Conservation (phyloP, 1,140 invertebrate genomes). For the Leptoteleia sp. region DNA sequence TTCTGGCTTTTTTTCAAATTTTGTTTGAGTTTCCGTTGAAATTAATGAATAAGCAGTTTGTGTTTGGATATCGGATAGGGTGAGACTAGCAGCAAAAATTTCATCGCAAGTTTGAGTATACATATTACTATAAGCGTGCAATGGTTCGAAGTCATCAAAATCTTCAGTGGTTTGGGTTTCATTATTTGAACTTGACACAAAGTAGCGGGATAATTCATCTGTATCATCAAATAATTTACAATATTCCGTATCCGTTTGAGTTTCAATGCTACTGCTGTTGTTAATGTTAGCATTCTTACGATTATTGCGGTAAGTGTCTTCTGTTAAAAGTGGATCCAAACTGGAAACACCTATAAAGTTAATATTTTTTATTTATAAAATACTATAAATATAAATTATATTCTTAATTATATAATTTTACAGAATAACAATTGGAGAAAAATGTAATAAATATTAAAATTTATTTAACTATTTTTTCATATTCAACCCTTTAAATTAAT, state of each 20-base stretch:
- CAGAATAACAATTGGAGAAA: no score
- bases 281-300: slow-evolving; percentile 56
- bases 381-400: no score
- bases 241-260: slow-evolving; percentile 82
- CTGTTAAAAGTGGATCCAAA: slow-evolving; percentile 77
- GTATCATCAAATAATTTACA: slow-evolving; percentile 74
- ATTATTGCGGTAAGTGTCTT: slow-evolving; percentile 69
- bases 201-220: slow-evolving; percentile 71
- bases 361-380: neutral
- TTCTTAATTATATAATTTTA: no score
- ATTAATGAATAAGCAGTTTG: slow-evolving; percentile 82
- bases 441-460: no score
- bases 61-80: slow-evolving; percentile 83
- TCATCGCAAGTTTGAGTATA: slow-evolving; percentile 84
- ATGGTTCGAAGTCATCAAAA: slow-evolving; percentile 78
- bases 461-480: no score
- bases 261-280: slow-evolving; percentile 82
- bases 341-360: slow-evolving; percentile 58
- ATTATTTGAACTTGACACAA: slow-evolving; percentile 77
- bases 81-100: slow-evolving; percentile 81
- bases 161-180: slow-evolving; percentile 81
- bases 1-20: slow-evolving; percentile 60
- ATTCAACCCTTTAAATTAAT: no score
- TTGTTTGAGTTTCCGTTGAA: slow-evolving; percentile 80
- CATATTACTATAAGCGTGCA: slow-evolving; percentile 82